phyloP scores from a whole-genome alignment of 2,113 vertebrate genomes.

The Corythornis cristatus region DNA sequence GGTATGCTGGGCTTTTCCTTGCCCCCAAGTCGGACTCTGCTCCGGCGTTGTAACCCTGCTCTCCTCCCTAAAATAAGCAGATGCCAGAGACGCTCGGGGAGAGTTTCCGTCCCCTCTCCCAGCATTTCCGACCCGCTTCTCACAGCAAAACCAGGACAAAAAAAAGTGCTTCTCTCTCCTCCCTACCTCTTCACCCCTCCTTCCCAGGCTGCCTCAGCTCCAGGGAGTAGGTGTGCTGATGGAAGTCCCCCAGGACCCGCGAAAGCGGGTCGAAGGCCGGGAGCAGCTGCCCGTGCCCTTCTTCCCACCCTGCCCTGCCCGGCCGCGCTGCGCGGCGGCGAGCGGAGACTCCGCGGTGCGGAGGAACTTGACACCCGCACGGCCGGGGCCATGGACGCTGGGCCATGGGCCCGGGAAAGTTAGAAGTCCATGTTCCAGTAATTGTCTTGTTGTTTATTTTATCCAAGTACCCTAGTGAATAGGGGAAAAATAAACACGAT shows the following conservation, averaged over 20 bases:
- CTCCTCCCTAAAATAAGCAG: background rate
- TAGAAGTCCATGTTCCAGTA: slow-evolving; percentile 87
- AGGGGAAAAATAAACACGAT: slow-evolving; percentile 87
- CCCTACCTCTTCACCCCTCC: no score
- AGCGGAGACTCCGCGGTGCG: background rate
- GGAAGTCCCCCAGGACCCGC: background rate
- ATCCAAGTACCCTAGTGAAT: slow-evolving; percentile 87
- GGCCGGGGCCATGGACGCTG: slow-evolving; percentile 70
- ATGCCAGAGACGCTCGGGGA: background rate
- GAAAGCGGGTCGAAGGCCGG: background rate
- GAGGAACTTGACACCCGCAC: slow-evolving; percentile 58
- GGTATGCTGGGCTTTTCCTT: background rate
- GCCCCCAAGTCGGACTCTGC: background rate
- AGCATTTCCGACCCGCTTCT: background rate
- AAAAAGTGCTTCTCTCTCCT: background rate
- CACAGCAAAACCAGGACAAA: background rate
- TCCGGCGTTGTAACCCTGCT: fast-evolving
- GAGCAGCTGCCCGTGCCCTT: background rate
- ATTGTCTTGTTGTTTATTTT: slow-evolving; percentile 94
- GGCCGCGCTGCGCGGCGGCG: background rate
- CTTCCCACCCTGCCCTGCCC: background rate
- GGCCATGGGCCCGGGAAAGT: slow-evolving; percentile 78
- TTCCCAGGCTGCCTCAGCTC: no score
- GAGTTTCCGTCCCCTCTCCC: background rate
- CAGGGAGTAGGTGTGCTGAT: background rate